Evolutionary conservation across 2,888 invertebrate genomes (phyloP).

Genomic region (Sinodicranocentrus sp.): DNA sequence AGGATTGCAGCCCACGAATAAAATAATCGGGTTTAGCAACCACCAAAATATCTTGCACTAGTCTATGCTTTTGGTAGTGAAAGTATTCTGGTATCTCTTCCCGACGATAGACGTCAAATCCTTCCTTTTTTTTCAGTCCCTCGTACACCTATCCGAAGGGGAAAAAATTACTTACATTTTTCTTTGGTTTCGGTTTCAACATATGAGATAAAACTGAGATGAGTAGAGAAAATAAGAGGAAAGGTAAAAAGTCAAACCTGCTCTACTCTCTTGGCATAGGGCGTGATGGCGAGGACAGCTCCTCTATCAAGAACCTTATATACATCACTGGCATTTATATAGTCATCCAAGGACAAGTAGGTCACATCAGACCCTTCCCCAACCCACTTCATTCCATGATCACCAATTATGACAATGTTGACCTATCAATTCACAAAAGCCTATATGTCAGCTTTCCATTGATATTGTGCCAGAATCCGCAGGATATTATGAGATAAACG

Average conservation of each 20-base stretch:
- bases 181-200: neutral
- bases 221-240: too few relatives aligned
- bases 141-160: constrained; percentile 74
- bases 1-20: constrained; percentile 73
- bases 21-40: constrained; percentile 79
- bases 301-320: constrained; percentile 77
- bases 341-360: constrained; percentile 77
- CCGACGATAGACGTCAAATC: constrained; percentile 78
- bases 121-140: constrained; percentile 74
- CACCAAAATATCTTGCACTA: constrained; percentile 79
- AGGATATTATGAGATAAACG: neutral
- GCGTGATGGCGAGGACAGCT: constrained; percentile 77
- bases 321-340: constrained; percentile 76
- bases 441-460: neutral
- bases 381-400: constrained; percentile 78
- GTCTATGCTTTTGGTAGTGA: constrained; percentile 79
- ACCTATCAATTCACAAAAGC: constrained; percentile 74
- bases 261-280: constrained; percentile 70
- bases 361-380: constrained; percentile 75
- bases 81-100: constrained; percentile 79
- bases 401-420: constrained; percentile 78
- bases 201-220: neutral
- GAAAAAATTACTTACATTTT: neutral
- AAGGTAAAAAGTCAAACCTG: constrained; percentile 36
- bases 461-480: neutral